phyloP scores from a whole-genome alignment of 1,140 invertebrate genomes.

The Saccostrea glomerata region DNA sequence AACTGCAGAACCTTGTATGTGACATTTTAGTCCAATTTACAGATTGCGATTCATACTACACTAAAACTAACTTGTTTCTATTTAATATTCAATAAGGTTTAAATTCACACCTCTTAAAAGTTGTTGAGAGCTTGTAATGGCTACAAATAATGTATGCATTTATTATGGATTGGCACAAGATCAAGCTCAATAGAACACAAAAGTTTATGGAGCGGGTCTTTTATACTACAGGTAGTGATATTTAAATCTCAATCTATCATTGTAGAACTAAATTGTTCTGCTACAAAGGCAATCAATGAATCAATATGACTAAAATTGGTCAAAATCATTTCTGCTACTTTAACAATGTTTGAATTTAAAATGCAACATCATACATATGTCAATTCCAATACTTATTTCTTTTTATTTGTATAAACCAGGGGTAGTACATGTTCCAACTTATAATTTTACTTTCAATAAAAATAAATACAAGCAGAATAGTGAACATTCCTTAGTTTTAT shows the following conservation, averaged over 20 bases:
- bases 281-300: conserved; percentile 24
- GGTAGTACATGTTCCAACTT: no score
- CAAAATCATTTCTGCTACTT: neutral
- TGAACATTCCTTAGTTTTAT: no score
- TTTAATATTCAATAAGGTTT: conserved; percentile 16
- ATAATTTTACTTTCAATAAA: no score
- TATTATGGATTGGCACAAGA: conserved; percentile 19
- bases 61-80: conserved; percentile 3
- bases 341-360: neutral
- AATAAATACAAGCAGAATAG: no score
- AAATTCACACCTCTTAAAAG: neutral
- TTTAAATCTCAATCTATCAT: conserved; percentile 24
- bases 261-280: conserved; percentile 18
- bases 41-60: neutral
- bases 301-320: neutral
- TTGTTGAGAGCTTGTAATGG: conserved; percentile 10
- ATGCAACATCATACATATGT: neutral
- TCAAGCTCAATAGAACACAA: conserved; percentile 2
- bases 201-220: neutral
- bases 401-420: no score
- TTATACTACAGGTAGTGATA: conserved; percentile 21
- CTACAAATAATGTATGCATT: neutral
- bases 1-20: neutral
- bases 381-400: no score
- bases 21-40: conserved; percentile 4